Evolutionary conservation across 53 echinoderm and acorn worm species (phyloP).

Genomic region (Astropecten irregularis): DNA sequence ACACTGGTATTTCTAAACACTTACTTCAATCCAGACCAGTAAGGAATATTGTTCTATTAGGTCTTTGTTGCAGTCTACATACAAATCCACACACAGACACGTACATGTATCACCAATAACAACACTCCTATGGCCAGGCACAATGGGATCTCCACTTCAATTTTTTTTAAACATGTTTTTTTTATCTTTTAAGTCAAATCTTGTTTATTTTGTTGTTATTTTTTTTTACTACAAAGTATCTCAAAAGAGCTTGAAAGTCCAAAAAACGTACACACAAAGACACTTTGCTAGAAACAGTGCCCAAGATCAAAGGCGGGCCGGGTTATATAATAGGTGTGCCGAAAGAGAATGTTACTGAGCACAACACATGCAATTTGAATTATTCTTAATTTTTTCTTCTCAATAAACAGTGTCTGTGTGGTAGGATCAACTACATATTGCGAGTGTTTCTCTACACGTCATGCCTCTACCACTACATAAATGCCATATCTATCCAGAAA

Average conservation of each 20-base stretch:
- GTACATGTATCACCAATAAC: conserved; percentile 13
- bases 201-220: too few species aligned
- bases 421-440: neutral
- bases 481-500: too few species aligned
- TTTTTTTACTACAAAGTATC: conserved; percentile 6
- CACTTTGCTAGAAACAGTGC: neutral
- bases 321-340: neutral
- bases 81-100: neutral
- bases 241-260: conserved; percentile 10
- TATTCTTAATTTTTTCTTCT: neutral
- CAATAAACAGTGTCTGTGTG: too few species aligned
- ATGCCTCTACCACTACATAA: conserved; percentile 12
- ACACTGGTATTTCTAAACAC: neutral
- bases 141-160: conserved; percentile 1
- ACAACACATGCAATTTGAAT: conserved; percentile 24
- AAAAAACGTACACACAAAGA: conserved; percentile 11
- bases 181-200: neutral
- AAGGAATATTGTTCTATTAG: too few species aligned
- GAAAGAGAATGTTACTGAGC: neutral
- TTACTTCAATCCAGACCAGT: too few species aligned
- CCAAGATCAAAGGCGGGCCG: neutral
- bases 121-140: conserved; percentile 41
- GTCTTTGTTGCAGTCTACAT: neutral
- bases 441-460: neutral
- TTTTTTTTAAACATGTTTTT: neutral